A percentile compares a stretch with the other conserved stretches of the same genome.
These are phyloP conservation scores for Otolemur garnettii DNA, from an alignment of 2,113 vertebrate species.

Conservation along the genomic window DNA sequence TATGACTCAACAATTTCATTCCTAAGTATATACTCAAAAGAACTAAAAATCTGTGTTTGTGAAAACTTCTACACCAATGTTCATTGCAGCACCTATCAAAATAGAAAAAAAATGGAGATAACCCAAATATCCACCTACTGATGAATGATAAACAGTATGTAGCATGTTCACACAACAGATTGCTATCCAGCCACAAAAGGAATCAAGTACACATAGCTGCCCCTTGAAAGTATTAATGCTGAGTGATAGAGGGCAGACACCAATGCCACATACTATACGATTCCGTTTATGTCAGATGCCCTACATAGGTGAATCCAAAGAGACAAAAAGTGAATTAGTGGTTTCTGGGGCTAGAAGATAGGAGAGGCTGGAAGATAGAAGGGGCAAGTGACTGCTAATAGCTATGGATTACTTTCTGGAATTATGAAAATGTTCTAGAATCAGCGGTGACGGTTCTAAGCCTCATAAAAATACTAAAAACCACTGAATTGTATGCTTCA, in stretches of 20 bases:
- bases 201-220: not conserved
- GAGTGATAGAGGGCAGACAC: not conserved
- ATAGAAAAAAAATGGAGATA: not conserved
- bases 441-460: no score
- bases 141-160: not conserved
- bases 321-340: not conserved
- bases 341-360: not conserved
- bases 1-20: not conserved
- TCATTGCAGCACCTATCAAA: not conserved
- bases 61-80: not conserved
- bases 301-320: not conserved
- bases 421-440: not conserved
- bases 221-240: not conserved
- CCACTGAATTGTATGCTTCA: no score
- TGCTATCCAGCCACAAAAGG: not conserved
- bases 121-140: not conserved
- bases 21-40: not conserved
- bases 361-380: not conserved
- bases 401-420: not conserved
- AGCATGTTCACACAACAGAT: not conserved
- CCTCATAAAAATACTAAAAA: no score
- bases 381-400: not conserved
- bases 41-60: not conserved
- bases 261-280: not conserved
- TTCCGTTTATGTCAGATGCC: not conserved